These are phyloP conservation scores for Epizoanthus scotinus DNA, from an alignment of 92 coral and sea anemone species.

Conservation along the genomic window DNA sequence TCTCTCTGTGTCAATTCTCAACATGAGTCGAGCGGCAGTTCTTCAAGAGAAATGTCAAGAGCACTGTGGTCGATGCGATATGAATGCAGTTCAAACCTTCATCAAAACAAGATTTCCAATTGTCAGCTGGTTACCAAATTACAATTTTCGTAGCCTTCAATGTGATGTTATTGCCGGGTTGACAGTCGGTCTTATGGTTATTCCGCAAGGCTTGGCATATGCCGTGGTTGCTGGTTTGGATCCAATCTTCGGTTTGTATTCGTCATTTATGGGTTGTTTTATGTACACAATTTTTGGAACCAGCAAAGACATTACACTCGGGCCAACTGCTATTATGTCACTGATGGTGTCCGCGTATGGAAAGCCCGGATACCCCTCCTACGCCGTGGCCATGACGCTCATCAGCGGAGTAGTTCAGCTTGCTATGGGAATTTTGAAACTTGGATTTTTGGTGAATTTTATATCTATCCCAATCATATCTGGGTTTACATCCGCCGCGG, in stretches of 20 bases:
- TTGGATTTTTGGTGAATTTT: slow-evolving; percentile 92
- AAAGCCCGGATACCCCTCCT: slow-evolving; percentile 76
- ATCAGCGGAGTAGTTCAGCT: slow-evolving; percentile 82
- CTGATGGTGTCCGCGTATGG: slow-evolving; percentile 95
- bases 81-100: slow-evolving; percentile 40
- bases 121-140: slow-evolving; percentile 77
- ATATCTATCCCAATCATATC: slow-evolving; percentile 90
- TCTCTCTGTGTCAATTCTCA: neutral
- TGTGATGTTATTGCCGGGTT: slow-evolving; percentile 95
- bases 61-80: slow-evolving; percentile 51
- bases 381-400: slow-evolving; percentile 74
- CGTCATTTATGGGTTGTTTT: slow-evolving; percentile 96
- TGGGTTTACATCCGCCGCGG: slow-evolving; percentile 97
- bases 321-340: slow-evolving; percentile 97
- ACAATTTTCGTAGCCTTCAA: slow-evolving; percentile 69
- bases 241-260: slow-evolving; percentile 91
- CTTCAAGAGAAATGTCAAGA: slow-evolving; percentile 74
- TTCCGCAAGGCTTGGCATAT: slow-evolving; percentile 97
- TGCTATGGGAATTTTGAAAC: slow-evolving; percentile 86
- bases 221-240: slow-evolving; percentile 93
- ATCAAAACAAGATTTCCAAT: slow-evolving; percentile 82
- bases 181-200: slow-evolving; percentile 95
- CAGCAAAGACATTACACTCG: slow-evolving; percentile 92
- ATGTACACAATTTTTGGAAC: slow-evolving; percentile 93
- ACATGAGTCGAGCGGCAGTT: slow-evolving; percentile 28